A percentile compares a stretch with the other conserved stretches of the same genome.
These are phyloP conservation scores for Periophthalmodon schlosseri DNA, from an alignment of 2,113 vertebrate species.

Conservation along the genomic window DNA sequence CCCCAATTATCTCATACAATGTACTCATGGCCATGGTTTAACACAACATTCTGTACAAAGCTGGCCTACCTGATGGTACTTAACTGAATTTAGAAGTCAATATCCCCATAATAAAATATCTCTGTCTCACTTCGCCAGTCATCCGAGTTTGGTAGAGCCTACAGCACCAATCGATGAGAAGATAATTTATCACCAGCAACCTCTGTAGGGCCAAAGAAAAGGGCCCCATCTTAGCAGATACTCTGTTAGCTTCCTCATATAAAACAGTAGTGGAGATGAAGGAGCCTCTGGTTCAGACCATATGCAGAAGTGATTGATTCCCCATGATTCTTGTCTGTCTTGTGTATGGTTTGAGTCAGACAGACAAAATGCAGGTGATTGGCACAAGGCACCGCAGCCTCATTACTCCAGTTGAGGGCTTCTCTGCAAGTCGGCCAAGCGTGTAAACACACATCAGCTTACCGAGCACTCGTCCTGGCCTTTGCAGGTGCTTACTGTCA, in stretches of 20 bases:
- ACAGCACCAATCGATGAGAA: slow-evolving; percentile 47
- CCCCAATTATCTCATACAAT: not conserved
- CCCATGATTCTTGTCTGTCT: slow-evolving; percentile 21
- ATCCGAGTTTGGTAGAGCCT: slow-evolving; percentile 35
- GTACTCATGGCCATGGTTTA: not conserved
- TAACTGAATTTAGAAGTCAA: slow-evolving; percentile 51
- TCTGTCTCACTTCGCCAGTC: slow-evolving; percentile 46
- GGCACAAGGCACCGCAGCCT: slow-evolving; percentile 36
- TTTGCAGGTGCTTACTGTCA: slow-evolving; percentile 63
- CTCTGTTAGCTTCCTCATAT: not conserved
- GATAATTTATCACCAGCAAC: slow-evolving; percentile 48
- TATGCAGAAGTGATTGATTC: slow-evolving; percentile 29
- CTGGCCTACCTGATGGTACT: slow-evolving; percentile 30
- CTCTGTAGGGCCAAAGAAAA: slow-evolving; percentile 6
- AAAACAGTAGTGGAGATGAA: slow-evolving; percentile 19
- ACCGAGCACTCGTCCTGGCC: slow-evolving; percentile 40
- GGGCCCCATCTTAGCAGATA: slow-evolving; percentile 15
- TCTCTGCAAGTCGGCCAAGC: slow-evolving; percentile 40
- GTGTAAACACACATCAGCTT: slow-evolving; percentile 62
- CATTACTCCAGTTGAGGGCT: slow-evolving; percentile 39
- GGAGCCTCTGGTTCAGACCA: slow-evolving; percentile 14
- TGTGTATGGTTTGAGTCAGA: slow-evolving; percentile 12
- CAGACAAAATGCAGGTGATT: slow-evolving; percentile 45
- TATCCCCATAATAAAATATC: slow-evolving; percentile 49
- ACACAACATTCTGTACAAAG: slow-evolving; percentile 6